Evolutionary conservation across 2,113 vertebrate species (phyloP).

Genomic region (Indri indri): DNA sequence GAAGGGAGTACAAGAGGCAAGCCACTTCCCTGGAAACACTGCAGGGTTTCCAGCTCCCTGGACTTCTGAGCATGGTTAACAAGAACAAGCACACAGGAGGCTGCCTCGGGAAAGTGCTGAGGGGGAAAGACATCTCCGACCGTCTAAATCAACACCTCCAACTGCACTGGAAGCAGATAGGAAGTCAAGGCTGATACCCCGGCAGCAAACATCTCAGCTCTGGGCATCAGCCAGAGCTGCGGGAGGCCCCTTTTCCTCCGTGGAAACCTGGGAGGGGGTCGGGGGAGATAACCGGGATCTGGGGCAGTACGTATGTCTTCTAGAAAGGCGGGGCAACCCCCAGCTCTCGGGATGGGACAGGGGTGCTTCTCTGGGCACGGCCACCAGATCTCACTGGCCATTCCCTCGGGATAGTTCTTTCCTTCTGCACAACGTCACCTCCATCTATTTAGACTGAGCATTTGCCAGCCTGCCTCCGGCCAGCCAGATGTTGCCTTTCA

Average conservation of each 20-base stretch:
- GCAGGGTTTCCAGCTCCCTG: neutral
- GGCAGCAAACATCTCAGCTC: neutral
- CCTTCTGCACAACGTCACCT: neutral
- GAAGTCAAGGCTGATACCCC: neutral
- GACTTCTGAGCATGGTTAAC: neutral
- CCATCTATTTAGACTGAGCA: neutral
- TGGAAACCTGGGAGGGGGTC: neutral
- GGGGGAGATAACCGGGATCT: neutral
- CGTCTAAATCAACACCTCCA: neutral
- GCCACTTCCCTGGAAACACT: neutral
- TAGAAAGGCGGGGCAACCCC: neutral
- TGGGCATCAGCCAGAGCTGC: neutral
- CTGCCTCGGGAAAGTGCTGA: neutral
- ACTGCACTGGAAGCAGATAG: neutral
- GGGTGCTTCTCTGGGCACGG: neutral
- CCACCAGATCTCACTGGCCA: neutral
- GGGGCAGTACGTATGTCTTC: neutral
- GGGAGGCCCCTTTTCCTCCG: neutral
- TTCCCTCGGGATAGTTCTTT: neutral
- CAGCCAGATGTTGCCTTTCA: constrained; percentile 64
- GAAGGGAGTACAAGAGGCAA: neutral
- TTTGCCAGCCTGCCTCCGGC: constrained; percentile 44
- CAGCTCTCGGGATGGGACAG: neutral
- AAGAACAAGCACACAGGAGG: neutral
- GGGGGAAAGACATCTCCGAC: neutral